Conservation (phyloP, 2,113 vertebrate genomes). For the Delphinus delphis region DNA sequence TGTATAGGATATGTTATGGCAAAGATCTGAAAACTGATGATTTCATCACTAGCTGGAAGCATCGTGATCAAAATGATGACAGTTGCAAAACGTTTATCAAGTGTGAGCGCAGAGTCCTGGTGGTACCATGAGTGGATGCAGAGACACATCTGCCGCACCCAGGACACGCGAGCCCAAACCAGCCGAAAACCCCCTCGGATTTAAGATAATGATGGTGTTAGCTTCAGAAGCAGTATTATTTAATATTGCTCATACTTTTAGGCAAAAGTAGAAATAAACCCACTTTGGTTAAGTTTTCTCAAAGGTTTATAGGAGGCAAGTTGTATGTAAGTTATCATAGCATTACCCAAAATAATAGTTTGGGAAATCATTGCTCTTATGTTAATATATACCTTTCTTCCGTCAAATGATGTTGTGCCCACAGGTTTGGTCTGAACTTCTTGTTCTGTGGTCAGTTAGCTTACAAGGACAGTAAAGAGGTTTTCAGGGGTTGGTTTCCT, state of each 20-base stretch:
- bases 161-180: background rate
- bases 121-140: conserved; percentile 68
- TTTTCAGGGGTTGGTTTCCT: background rate
- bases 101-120: conserved; percentile 78
- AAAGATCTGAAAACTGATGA: conserved; percentile 86
- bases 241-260: conserved; percentile 33
- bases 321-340: conserved; percentile 29
- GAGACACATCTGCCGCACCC: conserved; percentile 23
- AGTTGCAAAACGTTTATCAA: conserved; percentile 85
- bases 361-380: conserved; percentile 68
- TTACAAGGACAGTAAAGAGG: too few relatives aligned
- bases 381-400: conserved; percentile 20
- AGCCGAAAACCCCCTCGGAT: background rate
- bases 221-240: background rate
- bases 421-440: background rate
- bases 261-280: background rate
- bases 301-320: conserved; percentile 51
- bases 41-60: conserved; percentile 88
- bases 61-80: conserved; percentile 86
- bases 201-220: background rate
- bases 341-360: conserved; percentile 58
- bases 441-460: background rate
- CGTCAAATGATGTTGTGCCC: conserved; percentile 19
- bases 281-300: conserved; percentile 54
- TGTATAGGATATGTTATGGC: conserved; percentile 89